phyloP scores from a whole-genome alignment of 1,140 invertebrate species.

The Trichonephila clavata region DNA sequence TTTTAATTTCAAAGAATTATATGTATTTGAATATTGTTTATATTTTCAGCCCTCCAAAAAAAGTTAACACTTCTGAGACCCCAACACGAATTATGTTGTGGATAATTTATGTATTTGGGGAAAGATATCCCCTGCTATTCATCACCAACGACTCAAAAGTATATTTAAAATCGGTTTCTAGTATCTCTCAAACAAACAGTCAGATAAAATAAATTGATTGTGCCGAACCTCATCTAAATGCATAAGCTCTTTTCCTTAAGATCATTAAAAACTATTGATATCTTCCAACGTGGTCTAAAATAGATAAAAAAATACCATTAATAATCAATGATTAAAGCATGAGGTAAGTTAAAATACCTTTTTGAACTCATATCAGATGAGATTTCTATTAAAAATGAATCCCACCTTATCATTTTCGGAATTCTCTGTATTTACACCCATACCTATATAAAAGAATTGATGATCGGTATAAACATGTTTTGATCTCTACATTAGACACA shows the following conservation, averaged over 20 bases:
- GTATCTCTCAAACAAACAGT: too few relatives aligned
- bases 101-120: too few relatives aligned
- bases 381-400: not conserved
- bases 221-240: not conserved
- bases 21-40: too few relatives aligned
- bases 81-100: too few relatives aligned
- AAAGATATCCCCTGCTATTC: too few relatives aligned
- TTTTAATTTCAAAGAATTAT: too few relatives aligned
- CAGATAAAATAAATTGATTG: not conserved
- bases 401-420: not conserved
- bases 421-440: not conserved
- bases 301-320: not conserved
- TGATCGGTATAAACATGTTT: not conserved
- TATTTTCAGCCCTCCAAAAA: too few relatives aligned
- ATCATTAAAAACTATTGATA: not conserved
- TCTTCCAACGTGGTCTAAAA: not conserved
- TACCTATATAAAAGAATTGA: constrained; percentile 6
- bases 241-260: too few relatives aligned
- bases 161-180: too few relatives aligned
- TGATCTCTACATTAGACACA: constrained; percentile 36
- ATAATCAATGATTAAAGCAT: constrained; percentile 8
- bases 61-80: too few relatives aligned
- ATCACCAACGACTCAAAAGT: too few relatives aligned
- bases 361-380: not conserved
- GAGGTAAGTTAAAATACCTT: not conserved